These are phyloP conservation scores for Toxonevra muliebris DNA, from an alignment of 2,888 invertebrate genomes.

Conservation along the genomic window DNA sequence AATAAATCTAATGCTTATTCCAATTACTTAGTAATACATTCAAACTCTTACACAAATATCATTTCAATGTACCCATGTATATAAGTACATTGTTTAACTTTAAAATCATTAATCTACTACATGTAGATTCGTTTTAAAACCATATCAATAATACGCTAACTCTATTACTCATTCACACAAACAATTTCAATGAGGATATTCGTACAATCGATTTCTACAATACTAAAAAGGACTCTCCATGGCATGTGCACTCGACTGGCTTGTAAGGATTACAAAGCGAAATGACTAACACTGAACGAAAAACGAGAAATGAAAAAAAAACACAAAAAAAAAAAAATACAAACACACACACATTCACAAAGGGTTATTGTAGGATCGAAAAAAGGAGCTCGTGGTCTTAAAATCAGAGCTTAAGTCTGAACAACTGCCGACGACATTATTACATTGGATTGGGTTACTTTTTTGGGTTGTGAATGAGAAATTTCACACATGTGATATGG, in stretches of 20 bases:
- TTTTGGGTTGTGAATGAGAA: constrained; percentile 6
- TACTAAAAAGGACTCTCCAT: background rate
- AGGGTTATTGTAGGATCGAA: constrained; percentile 1
- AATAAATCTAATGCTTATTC: no score
- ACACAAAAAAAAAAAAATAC: no score
- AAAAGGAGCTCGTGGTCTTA: constrained; percentile 16
- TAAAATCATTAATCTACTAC: no score
- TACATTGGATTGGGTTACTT: constrained; percentile 9
- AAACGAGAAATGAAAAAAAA: background rate
- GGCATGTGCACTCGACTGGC: background rate
- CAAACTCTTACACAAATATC: no score
- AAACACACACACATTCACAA: background rate
- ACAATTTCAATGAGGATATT: background rate
- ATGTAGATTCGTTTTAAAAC: no score
- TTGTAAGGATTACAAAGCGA: constrained; percentile 18
- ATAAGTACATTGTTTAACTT: no score
- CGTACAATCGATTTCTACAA: background rate
- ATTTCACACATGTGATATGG: constrained; percentile 13
- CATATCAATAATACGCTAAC: constrained; percentile 5
- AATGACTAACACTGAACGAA: constrained; percentile 5
- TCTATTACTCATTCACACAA: constrained; percentile 19
- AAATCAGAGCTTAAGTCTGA: constrained; percentile 21
- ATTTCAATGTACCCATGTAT: no score
- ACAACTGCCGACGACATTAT: constrained; percentile 11
- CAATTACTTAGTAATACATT: no score